Evolutionary conservation across 2,113 vertebrate genomes (phyloP), one percentile per base, ranked within the genome.

Genomic region (Ceyx cyanopectus): DNA sequence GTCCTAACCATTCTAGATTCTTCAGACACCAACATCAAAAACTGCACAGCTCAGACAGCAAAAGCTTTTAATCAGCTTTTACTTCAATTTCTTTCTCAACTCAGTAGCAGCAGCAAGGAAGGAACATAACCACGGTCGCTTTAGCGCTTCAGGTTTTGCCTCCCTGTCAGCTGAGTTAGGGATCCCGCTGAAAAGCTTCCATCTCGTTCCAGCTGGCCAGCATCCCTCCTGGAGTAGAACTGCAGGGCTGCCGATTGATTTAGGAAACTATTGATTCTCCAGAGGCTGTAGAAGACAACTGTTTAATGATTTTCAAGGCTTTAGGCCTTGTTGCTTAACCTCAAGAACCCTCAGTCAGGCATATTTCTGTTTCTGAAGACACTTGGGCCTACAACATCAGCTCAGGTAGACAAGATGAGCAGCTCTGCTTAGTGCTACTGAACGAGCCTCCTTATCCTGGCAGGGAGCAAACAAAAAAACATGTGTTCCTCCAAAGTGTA

Each of bases 51-150:
- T 78, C 67, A 22, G 40, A 40, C 29, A 67, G 54, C 61, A 85
- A 91, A 60, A 92, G 9, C 26, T 78, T 94, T 91, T 95, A 82
- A 93, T 87, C 58, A 23, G 32, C 34, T 94, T 89, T 67, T 74
- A 53, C 56, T 92, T 84, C 43, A 6, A 11, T 43, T 45, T 65
- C 17, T 32, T 58, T 26, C 1, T 0, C 12, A 54, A 17, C 57
- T 89, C 29, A 4, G 0, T 66, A 76, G 53, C 37, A 53, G 41
- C 51, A 60, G 19, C 57, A 89, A 63, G 16, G 37, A 72, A 87
- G 70, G 51, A 92, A 24, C 27, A 13, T 68, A 51, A 70, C 53
- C 74, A 78, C 37, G 14, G 10, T 30, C 60, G 27, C 57, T 82
- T 48, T 63, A 41, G 29, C 8, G 1, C 7, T 58, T 84, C 7